Evolutionary conservation across 2,797 vertebrate genomes (phyloP), one percentile per base, ranked within the genome.

Genomic region (Gadopsis marmoratus): DNA sequence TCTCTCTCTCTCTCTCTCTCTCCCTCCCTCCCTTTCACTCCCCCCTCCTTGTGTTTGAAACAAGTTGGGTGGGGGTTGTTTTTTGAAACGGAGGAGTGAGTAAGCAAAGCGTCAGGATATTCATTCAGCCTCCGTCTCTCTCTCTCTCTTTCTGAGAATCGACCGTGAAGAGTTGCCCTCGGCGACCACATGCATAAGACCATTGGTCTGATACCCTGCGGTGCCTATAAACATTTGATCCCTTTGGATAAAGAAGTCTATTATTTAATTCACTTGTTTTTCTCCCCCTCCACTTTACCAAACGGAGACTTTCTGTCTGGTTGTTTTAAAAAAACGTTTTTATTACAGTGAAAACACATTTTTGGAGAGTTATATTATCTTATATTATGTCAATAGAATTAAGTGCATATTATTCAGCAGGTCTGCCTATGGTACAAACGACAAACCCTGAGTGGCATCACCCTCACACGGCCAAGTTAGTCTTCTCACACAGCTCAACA

Each of bases 191-290:
- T 94, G 92, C 94, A 94, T 91, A 92, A 96, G 95, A 95, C 92
- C 93, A 71, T 81, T 62, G 71, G 86, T 88, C 72, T 82, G 41
- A 82, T 80, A 80, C 96, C 96, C 89, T 82, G 90, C 88, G 93
- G 96, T 96, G 96, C 95, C 95, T 95, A 94, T 95, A 96, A 97
- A 96, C 95, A 96, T 96, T 96, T 96, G 94, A 96, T 96, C 95
- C 91, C 86, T 91, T 91, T 71, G 93, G 93, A 96, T 95, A 96
- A 93, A 89, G 92, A 93, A 90, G 91, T 92, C 81, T 88, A 75
- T 92, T 91, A 89, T 91, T 90, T 88, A 73, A 83, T 89, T 89
- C 74, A 76, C 84, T 92, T 86, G 69, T 78, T 75, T 47, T 56
- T 48, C 17, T 35, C 39, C 12, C 12, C 3, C 31, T 14, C 67